phyloP scores from a whole-genome alignment of 2,888 invertebrate genomes.

The Peribatodes rhomboidaria region DNA sequence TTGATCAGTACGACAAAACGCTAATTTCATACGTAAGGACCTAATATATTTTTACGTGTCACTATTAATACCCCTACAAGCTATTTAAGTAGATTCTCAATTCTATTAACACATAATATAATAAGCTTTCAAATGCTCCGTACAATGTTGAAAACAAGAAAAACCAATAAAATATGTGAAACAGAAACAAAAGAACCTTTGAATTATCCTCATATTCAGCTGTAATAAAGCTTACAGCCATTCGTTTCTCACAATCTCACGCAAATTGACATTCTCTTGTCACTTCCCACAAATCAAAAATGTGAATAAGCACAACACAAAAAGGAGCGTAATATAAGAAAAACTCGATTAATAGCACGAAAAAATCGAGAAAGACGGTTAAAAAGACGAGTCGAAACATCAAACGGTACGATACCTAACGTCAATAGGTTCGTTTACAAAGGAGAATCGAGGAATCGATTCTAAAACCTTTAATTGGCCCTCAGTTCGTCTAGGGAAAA shows the following conservation, averaged over 20 bases:
- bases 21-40: too few relatives aligned
- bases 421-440: constrained; percentile 74
- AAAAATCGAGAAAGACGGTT: constrained; percentile 23
- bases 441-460: constrained; percentile 70
- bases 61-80: too few relatives aligned
- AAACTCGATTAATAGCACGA: constrained; percentile 22
- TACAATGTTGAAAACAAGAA: not conserved
- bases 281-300: constrained; percentile 26
- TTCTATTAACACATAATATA: too few relatives aligned
- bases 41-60: too few relatives aligned
- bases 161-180: not conserved
- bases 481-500: constrained; percentile 56
- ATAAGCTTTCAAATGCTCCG: not conserved
- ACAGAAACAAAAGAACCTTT: not conserved
- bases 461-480: constrained; percentile 82
- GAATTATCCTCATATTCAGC: not conserved
- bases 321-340: constrained; percentile 28
- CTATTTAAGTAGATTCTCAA: too few relatives aligned
- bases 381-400: constrained; percentile 54
- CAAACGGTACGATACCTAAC: constrained; percentile 65
- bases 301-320: constrained; percentile 13
- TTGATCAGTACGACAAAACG: too few relatives aligned
- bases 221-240: not conserved
- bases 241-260: constrained; percentile 22
- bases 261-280: constrained; percentile 24